A percentile compares a stretch with the other conserved stretches of the same genome.
These are phyloP conservation scores for Pyrrhia umbra DNA, from an alignment of 2,888 invertebrate genomes.

Conservation along the genomic window DNA sequence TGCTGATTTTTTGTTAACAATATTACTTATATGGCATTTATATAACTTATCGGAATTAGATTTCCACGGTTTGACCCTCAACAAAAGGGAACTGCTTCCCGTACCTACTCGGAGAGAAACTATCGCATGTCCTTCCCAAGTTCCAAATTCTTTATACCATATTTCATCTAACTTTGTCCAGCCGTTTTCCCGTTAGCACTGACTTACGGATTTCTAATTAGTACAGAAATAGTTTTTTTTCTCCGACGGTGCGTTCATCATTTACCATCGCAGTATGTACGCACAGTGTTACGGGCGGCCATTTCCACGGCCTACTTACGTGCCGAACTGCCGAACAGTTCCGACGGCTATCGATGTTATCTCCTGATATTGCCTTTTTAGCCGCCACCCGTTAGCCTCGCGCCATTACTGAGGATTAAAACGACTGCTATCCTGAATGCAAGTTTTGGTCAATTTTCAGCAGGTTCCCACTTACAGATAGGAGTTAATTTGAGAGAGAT, in stretches of 20 bases:
- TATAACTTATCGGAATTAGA: too few species aligned
- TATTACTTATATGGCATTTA: too few species aligned
- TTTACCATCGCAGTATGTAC: conserved; percentile 55
- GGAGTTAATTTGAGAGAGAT: conserved; percentile 10
- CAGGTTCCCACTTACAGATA: not conserved
- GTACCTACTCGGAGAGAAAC: too few species aligned
- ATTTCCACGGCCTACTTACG: conserved; percentile 73
- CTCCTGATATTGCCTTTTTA: conserved; percentile 75
- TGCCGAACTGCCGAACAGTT: conserved; percentile 66
- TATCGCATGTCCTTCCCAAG: too few species aligned
- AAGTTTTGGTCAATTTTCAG: conserved; percentile 19
- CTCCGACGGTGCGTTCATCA: not conserved
- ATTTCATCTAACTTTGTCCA: too few species aligned
- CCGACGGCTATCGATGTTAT: conserved; percentile 69
- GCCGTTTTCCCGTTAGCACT: too few species aligned
- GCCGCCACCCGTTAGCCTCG: conserved; percentile 65
- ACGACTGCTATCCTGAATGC: conserved; percentile 38
- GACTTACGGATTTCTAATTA: too few species aligned
- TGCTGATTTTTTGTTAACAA: too few species aligned
- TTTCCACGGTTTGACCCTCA: too few species aligned
- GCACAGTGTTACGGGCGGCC: conserved; percentile 60
- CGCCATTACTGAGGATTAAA: conserved; percentile 58
- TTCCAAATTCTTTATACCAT: too few species aligned
- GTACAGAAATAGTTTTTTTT: not conserved
- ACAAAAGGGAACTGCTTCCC: too few species aligned